Base-by-base conservation (phyloP, 2,797 vertebrate genomes). In the Cirrhinus molitorella region DNA sequence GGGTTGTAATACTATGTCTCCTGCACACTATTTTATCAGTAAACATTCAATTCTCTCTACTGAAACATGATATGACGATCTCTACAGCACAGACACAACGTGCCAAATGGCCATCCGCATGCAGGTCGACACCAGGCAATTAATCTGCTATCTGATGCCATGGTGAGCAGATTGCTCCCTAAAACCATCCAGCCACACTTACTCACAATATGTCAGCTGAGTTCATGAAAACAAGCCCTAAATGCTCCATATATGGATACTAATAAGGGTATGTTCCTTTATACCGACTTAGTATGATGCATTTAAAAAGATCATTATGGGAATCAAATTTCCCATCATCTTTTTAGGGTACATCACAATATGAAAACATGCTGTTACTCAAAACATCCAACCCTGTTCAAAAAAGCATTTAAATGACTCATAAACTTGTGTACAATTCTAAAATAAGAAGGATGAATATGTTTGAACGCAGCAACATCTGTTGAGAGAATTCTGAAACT, bases 41-140 rank as follows among this genome's bases (percentile, higher is more conserved):
- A 51, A 84, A 73, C 80, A 81, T 25, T 67, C 10, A 37, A 19
- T 85, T 57, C 59, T 49, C 49, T 34, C 25, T 63, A 53, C 13
- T 72, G 77, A 83, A 85, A 85, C 45, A 28, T 77, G 49, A 87
- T 81, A 81, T 76, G 68, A 47, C 1, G 74, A 43, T 79, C 16
- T 82, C 49, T 31, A 53, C 74, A 68, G 65, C 31, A 12, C 37
- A 73, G 83, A 37, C 68, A 75, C 47, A 53, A 74, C 59, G 76
- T 53, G 19, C 53, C 67, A 81, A 81, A 81, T 73, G 80, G 80
- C 68, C 55, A 73, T 81, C 43, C 21, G 3, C 80, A 73, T 12
- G 43, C 55, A 51, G 68, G 43, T 40, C 43, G 9, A 73, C 68
- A 73, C 43, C 40, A 14, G 67, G n/a, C 51, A 61, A 78, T 80